Evolutionary conservation across 30 jellyfish, hydroid and myxozoan genomes (phyloP).

Genomic region (Turritopsis dohrnii): DNA sequence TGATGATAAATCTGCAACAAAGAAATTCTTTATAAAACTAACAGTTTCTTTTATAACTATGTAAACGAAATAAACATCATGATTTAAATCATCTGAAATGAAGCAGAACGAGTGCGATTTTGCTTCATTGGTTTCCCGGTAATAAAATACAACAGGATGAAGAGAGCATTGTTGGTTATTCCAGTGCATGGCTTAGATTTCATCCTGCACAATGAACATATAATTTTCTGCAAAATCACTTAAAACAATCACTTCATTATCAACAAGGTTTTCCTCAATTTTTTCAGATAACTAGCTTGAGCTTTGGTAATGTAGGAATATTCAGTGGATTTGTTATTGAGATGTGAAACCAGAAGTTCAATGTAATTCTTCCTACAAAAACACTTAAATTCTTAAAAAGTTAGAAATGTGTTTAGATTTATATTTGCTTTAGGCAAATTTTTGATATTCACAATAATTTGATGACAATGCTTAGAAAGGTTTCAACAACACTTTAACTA

Average conservation of each 20-base stretch:
- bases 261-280: constrained; percentile 14
- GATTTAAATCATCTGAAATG: constrained; percentile 49
- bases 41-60: constrained; percentile 8
- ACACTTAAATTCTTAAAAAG: too few species aligned
- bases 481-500: too few species aligned
- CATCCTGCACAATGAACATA: too few species aligned
- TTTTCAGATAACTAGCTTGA: constrained; percentile 32
- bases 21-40: constrained; percentile 15
- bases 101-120: constrained; percentile 30
- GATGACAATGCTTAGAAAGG: too few species aligned
- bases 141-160: constrained; percentile 35
- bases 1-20: too few species aligned
- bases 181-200: constrained; percentile 37
- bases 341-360: constrained; percentile 40
- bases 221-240: too few species aligned
- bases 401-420: too few species aligned
- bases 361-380: too few species aligned
- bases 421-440: too few species aligned
- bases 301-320: constrained; percentile 47
- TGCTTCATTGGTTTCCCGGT: constrained; percentile 17
- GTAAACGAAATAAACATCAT: constrained; percentile 36
- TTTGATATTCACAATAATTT: too few species aligned
- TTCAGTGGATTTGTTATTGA: constrained; percentile 26
- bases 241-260: constrained; percentile 36
- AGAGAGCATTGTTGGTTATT: constrained; percentile 34